Evolutionary conservation across 1,140 invertebrate genomes (phyloP).

Genomic region (Drosophila repleta): DNA sequence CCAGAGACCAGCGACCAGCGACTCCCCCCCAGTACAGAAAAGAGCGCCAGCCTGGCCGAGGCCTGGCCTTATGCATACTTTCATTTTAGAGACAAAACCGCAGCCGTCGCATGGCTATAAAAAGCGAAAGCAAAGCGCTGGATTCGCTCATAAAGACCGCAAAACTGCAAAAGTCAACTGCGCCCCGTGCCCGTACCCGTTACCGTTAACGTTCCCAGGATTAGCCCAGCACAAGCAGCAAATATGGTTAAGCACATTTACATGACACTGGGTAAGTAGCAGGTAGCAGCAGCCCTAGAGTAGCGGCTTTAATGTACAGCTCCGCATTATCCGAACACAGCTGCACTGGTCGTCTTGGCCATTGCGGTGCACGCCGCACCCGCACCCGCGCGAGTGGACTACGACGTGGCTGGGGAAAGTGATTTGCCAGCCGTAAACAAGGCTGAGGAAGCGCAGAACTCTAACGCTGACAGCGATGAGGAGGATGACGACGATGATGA

Average conservation of each 20-base stretch:
- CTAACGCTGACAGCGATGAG: slow-evolving; percentile 59
- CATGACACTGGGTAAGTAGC: slow-evolving; percentile 55
- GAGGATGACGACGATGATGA: slow-evolving; percentile 33
- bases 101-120: slow-evolving; percentile 56
- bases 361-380: slow-evolving; percentile 51
- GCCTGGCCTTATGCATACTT: slow-evolving; percentile 57
- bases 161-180: slow-evolving; percentile 76
- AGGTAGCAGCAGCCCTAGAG: background rate
- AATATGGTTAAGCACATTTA: slow-evolving; percentile 66
- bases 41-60: slow-evolving; percentile 18
- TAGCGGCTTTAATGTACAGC: slow-evolving; percentile 1
- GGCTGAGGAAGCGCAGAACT: slow-evolving; percentile 25
- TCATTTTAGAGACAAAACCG: slow-evolving; percentile 55
- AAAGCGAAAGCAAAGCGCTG: slow-evolving; percentile 77
- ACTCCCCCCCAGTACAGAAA: slow-evolving; percentile 3
- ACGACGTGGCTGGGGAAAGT: slow-evolving; percentile 18
- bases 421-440: slow-evolving; percentile 35
- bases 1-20: too few relatives aligned
- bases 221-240: slow-evolving; percentile 19
- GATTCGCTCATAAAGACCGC: slow-evolving; percentile 80
- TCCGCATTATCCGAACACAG: slow-evolving; percentile 14
- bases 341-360: slow-evolving; percentile 51
- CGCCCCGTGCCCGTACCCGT: slow-evolving; percentile 15
- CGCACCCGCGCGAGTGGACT: slow-evolving; percentile 33
- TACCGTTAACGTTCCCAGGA: slow-evolving; percentile 29